Conservation (phyloP, 2,888 invertebrate species). For the Drosophila nr. fundita region DNA sequence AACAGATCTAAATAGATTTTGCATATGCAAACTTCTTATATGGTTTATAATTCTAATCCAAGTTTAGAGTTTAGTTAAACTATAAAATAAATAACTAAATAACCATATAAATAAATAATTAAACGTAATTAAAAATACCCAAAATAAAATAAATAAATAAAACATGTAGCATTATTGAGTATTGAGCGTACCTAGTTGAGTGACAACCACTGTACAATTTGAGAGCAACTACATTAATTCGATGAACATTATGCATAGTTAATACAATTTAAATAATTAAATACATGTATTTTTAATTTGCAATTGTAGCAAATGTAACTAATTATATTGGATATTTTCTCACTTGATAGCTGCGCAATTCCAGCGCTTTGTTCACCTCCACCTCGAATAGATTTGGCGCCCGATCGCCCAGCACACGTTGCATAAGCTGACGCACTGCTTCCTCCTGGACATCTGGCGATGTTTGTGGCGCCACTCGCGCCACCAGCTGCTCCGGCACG, state of each 20-base stretch:
- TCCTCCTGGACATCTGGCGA: slow-evolving; percentile 57
- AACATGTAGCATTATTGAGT: background rate
- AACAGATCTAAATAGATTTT: background rate
- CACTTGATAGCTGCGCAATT: slow-evolving; percentile 62
- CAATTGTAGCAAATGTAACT: background rate
- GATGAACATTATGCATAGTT: background rate
- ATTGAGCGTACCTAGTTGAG: background rate
- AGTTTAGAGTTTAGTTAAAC: background rate
- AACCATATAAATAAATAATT: background rate
- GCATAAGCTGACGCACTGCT: slow-evolving; percentile 64
- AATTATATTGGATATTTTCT: background rate
- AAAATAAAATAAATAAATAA: background rate
- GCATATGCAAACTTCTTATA: background rate
- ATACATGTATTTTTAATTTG: background rate
- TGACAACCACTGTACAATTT: background rate
- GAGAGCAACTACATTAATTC: background rate
- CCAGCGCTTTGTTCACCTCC: slow-evolving; percentile 52
- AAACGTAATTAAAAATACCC: background rate
- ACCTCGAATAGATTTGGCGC: slow-evolving; percentile 60
- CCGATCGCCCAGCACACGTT: slow-evolving; percentile 59
- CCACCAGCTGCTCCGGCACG: slow-evolving; percentile 39
- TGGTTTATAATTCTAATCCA: no score
- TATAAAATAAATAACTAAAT: background rate
- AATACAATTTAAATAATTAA: background rate
- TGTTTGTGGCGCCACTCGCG: slow-evolving; percentile 48